These are phyloP conservation scores for Drosophila seguyi DNA, from an alignment of 1,140 invertebrate species.

Conservation along the genomic window DNA sequence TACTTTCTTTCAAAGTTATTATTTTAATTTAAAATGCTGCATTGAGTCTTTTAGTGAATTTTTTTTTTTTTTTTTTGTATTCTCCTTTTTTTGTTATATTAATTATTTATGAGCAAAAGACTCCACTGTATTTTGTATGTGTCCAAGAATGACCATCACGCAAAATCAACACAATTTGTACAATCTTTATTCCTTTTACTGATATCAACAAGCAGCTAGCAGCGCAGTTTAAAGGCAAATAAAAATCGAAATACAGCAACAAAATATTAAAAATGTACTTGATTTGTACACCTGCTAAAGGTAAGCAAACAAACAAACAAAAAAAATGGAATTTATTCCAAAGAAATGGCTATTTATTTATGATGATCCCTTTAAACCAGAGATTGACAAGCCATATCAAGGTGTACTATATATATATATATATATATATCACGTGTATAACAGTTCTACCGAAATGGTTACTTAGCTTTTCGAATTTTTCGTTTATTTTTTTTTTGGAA, in stretches of 20 bases:
- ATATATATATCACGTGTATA: conserved; percentile 4
- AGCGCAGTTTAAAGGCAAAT: conserved; percentile 16
- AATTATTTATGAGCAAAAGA: not conserved
- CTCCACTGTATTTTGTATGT: conserved; percentile 2
- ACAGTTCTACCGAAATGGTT: not conserved
- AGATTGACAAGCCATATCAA: conserved; percentile 5
- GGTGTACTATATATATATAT: not conserved
- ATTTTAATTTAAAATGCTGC: not conserved
- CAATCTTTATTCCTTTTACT: conserved; percentile 29
- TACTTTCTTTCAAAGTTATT: not conserved
- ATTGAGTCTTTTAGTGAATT: rapidly evolving
- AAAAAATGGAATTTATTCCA: conserved; percentile 2
- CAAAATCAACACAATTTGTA: conserved; percentile 15
- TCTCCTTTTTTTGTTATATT: not conserved
- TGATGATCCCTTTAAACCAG: conserved; percentile 16
- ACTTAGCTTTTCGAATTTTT: not conserved
- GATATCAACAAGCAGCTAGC: conserved; percentile 23
- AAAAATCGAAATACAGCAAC: conserved; percentile 2
- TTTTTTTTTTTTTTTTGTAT: not conserved
- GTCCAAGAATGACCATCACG: conserved; percentile 22
- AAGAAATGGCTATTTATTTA: conserved; percentile 27
- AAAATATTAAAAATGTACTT: conserved; percentile 16
- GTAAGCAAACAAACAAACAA: not conserved
- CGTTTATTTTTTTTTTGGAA: not conserved
- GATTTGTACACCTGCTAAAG: conserved; percentile 23